Evolutionary conservation across 2,797 vertebrate species (phyloP).

Genomic region (Tenualosa ilisha): DNA sequence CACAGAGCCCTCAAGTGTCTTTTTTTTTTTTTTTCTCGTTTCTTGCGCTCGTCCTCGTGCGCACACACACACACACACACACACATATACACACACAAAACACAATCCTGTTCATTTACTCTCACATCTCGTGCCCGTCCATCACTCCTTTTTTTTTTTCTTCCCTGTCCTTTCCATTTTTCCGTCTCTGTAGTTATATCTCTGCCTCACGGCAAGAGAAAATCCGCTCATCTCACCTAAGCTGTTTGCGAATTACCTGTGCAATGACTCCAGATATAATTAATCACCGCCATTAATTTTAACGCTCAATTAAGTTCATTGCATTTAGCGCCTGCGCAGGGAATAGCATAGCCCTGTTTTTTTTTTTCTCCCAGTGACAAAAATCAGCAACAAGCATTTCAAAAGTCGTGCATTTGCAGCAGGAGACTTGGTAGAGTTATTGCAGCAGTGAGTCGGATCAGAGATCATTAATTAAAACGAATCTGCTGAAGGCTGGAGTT

Average conservation of each 20-base stretch:
- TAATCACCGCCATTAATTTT: background rate
- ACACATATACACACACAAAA: background rate
- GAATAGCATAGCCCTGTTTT: background rate
- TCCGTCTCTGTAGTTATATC: background rate
- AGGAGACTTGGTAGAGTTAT: background rate
- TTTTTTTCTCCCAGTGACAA: background rate
- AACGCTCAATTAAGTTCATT: background rate
- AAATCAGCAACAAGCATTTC: background rate
- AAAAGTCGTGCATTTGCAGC: background rate
- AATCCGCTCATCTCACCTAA: background rate
- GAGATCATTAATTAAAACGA: conserved; percentile 6
- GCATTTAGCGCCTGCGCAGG: background rate
- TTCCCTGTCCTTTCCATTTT: background rate
- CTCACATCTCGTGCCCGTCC: background rate
- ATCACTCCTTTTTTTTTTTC: background rate
- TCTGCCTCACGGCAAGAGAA: background rate
- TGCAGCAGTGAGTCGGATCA: background rate
- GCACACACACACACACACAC: too few relatives aligned
- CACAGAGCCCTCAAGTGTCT: background rate
- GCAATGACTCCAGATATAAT: background rate
- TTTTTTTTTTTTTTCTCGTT: background rate
- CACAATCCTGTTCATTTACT: background rate
- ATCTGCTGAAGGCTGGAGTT: background rate
- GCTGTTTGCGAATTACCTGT: background rate
- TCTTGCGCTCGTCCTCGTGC: background rate